Conservation (phyloP, 2,113 vertebrate genomes). For the Serranochromis macrocephalus region DNA sequence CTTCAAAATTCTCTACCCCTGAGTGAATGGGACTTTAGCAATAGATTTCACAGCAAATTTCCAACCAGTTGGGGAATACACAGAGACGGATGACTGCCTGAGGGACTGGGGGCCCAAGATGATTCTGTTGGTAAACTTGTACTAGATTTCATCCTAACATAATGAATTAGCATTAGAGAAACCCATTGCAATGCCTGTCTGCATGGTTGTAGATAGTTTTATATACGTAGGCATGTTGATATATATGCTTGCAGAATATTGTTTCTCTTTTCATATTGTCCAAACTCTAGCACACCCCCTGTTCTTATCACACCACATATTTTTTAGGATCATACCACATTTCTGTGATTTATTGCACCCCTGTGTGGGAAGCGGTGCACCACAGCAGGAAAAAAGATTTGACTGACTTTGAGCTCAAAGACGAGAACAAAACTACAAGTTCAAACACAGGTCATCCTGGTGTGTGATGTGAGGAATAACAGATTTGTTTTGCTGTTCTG, state of each 20-base stretch:
- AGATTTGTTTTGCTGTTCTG: background rate
- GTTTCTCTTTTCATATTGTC: background rate
- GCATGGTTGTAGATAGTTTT: background rate
- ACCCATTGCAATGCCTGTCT: background rate
- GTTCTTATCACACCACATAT: background rate
- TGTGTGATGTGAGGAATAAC: background rate
- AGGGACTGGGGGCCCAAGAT: background rate
- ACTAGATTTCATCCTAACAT: background rate
- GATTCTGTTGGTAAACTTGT: background rate
- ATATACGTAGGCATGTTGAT: background rate
- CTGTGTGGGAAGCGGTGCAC: background rate
- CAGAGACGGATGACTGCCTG: background rate
- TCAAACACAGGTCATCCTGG: background rate
- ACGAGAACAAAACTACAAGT: background rate
- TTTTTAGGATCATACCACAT: background rate
- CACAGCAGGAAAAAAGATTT: constrained; percentile 4
- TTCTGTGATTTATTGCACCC: background rate
- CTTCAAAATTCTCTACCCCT: background rate
- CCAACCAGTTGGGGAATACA: background rate
- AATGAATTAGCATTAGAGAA: background rate
- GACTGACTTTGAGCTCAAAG: background rate
- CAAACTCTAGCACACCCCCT: background rate
- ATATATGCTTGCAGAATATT: background rate
- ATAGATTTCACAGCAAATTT: background rate
- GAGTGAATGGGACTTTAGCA: background rate